Conservation (phyloP, 2,888 invertebrate genomes). For the Timema podura region DNA sequence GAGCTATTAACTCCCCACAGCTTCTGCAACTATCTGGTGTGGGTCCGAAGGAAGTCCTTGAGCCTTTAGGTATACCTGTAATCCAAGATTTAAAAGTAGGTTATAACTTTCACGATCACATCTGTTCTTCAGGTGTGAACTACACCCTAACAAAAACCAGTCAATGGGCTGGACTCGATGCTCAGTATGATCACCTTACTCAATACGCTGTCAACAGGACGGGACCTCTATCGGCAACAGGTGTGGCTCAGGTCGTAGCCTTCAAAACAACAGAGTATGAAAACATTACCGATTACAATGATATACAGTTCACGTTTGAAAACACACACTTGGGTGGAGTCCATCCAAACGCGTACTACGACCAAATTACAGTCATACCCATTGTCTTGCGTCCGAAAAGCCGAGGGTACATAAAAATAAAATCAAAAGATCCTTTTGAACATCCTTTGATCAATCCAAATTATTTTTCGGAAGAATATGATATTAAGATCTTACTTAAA, state of each 20-base stretch:
- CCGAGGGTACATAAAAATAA: neutral
- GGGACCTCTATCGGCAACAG: neutral
- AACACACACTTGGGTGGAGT: neutral
- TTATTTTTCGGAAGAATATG: neutral
- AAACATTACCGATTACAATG: neutral
- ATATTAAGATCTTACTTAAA: neutral
- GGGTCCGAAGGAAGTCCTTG: conserved; percentile 67
- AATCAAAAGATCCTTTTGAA: neutral
- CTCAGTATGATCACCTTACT: neutral
- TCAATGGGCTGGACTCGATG: too few relatives aligned
- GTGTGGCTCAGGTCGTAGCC: neutral
- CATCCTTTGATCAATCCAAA: conserved; percentile 1
- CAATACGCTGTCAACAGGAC: neutral
- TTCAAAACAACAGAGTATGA: neutral
- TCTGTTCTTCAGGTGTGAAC: neutral
- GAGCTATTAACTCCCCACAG: conserved; percentile 43
- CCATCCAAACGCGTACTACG: neutral
- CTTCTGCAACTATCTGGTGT: conserved; percentile 89
- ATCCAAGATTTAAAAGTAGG: conserved; percentile 81
- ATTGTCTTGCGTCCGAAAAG: neutral
- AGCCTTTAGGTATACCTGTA: conserved; percentile 70
- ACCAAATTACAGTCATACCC: neutral
- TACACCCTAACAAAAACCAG: neutral
- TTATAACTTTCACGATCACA: conserved; percentile 63
- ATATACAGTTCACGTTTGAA: neutral